phyloP scores from a whole-genome alignment of 2,888 invertebrate genomes.

The Rhopalosiphum nymphaeae region DNA sequence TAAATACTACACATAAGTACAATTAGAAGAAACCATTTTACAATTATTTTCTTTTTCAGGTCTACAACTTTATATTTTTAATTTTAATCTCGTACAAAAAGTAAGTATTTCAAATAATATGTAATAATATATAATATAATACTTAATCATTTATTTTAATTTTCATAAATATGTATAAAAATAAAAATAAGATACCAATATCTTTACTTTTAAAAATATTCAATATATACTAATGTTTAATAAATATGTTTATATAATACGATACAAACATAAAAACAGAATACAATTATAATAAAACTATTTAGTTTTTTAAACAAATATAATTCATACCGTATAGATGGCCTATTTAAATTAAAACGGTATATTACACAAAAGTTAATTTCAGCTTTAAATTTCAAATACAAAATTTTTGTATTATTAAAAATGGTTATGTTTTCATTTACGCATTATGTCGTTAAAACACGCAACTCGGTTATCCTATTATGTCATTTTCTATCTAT shows the following conservation, averaged over 20 bases:
- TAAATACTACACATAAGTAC: not conserved
- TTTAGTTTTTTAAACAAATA: not conserved
- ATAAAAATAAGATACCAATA: not conserved
- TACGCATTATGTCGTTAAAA: not conserved
- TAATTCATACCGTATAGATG: not conserved
- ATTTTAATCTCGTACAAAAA: slow-evolving; percentile 39
- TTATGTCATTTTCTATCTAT: not conserved
- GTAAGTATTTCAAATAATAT: not conserved
- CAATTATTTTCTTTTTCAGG: slow-evolving; percentile 34
- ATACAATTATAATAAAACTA: not conserved
- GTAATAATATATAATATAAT: not conserved
- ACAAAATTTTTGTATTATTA: not conserved
- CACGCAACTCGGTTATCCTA: not conserved
- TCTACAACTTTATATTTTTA: slow-evolving; percentile 49
- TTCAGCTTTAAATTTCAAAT: not conserved
- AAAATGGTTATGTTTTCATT: not conserved
- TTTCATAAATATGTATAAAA: not conserved
- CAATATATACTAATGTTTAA: not conserved
- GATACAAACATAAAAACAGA: not conserved
- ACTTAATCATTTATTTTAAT: not conserved
- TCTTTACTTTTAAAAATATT: not conserved
- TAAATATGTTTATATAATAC: not conserved
- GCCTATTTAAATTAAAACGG: not conserved
- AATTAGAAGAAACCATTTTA: not conserved
- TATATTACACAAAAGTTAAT: not conserved